Base-by-base conservation (phyloP, 2,797 vertebrate species). In the Micropoecilia bifurca region DNA sequence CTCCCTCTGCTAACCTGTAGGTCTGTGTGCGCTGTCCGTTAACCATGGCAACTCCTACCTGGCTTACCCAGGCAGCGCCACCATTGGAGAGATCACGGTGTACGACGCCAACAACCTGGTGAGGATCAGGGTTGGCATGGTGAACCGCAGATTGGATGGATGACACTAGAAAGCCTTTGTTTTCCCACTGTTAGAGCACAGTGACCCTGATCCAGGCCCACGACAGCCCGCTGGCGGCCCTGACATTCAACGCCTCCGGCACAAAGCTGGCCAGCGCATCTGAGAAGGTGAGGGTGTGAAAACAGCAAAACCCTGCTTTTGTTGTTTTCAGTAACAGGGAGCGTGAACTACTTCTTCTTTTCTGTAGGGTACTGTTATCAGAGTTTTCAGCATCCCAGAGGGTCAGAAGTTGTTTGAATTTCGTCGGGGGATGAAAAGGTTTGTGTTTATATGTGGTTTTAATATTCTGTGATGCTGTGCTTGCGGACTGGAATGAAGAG, bases 361-460 rank as follows among this genome's bases (percentile, higher is more conserved):
- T 85, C 48, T 22, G 28, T 94, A 98, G 98, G 98, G 98, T 74
- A 98, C 97, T 0, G 98, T 98, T 74, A 98, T 99, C 88, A 96
- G 98, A 81, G 97, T 98, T 43, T 99, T 99, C 95, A 96, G 96
- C 39, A 80, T 97, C 80, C 98, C 98, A 3, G 97, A 98, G 5
- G 98, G 98, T 90, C 96, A 97, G 87, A 97, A 93, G 76, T 94
- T 99, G 77, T 99, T 96, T 82, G 98, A 98, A 93, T 99, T 99
- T 88, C 96, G 98, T 55, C 91, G 98, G 91, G 98, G 98, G 87
- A 97, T 99, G 98, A 99, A 99, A 92, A 98, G 98, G 98, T 99
- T 41, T 88, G 96, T 0, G 1, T 10, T 71, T 22, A 6, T 20
- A 30, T 13, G 63, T 68, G 36, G 10, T 68, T 68, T 69, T 25